Evolutionary conservation across 30 jellyfish, hydroid and myxozoan genomes (phyloP), one percentile per base, ranked within the genome.

Genomic region (Turritopsis rubra): DNA sequence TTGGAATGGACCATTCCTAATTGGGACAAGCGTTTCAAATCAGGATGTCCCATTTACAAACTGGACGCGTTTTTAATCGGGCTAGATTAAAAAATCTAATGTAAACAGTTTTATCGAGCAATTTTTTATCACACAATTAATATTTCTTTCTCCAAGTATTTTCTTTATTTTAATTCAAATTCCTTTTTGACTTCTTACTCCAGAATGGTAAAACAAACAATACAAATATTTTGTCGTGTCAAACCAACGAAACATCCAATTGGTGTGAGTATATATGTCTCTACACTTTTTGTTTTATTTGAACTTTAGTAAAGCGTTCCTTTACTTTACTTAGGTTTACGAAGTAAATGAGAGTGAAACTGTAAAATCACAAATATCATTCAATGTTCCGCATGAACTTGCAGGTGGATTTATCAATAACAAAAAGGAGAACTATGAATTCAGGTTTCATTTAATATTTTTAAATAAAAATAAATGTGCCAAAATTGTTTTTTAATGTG

Each of bases 121-220:
- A n/a, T n/a, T n/a, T n/a, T n/a, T n/a, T n/a, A n/a, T n/a, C n/a
- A n/a, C n/a, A n/a, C n/a, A n/a, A n/a, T n/a, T n/a, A n/a, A n/a
- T n/a, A n/a, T n/a, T n/a, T n/a, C n/a, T n/a, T n/a, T n/a, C n/a
- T n/a, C n/a, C n/a, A n/a, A n/a, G n/a, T n/a, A n/a, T n/a, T n/a
- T n/a, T n/a, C n/a, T n/a, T n/a, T n/a, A n/a, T n/a, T n/a, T n/a
- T n/a, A n/a, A n/a, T 41, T 3, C 13, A 41, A 41, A 41, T 3
- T 41, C 60, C 13, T 5, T 41, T 41, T 41, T 41, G 5, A 41
- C 13, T 41, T 41, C 60, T 41, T 3, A 41, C 5, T 41, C 13
- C 13, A 73, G 66, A 19, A 91, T 91, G 97, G 96, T 91, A 1
- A 91, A 91, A 75, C 96, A 91, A 75, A 91, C 97, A 20, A 91